phyloP scores from a whole-genome alignment of 2,888 invertebrate genomes.

The Tinea trinotella region DNA sequence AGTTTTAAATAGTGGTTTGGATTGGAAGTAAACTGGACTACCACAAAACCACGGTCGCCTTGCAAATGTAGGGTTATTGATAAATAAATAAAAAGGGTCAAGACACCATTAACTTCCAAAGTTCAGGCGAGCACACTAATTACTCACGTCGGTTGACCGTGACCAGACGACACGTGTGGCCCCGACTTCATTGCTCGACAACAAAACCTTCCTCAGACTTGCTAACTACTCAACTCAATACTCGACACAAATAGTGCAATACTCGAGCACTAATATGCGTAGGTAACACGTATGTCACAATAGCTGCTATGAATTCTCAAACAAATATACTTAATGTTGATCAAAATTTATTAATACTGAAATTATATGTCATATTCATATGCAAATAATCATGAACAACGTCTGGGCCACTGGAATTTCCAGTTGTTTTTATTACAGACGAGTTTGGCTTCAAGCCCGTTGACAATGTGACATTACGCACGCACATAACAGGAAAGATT shows the following conservation, averaged over 20 bases:
- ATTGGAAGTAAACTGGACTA: no score
- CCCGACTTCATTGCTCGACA: slow-evolving; percentile 32
- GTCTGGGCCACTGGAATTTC: slow-evolving; percentile 1
- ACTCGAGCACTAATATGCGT: slow-evolving; percentile 18
- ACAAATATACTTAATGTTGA: not conserved
- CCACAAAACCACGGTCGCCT: no score
- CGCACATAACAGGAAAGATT: slow-evolving; percentile 6
- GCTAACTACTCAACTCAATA: slow-evolving; percentile 18
- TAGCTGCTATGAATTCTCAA: not conserved
- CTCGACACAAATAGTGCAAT: slow-evolving; percentile 18
- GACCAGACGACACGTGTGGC: slow-evolving; percentile 52
- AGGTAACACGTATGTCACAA: not conserved
- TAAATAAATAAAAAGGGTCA: not conserved
- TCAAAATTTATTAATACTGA: not conserved
- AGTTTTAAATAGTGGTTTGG: no score
- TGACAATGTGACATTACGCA: slow-evolving; percentile 17
- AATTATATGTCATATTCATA: not conserved
- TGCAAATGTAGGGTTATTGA: no score
- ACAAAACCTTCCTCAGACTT: slow-evolving; percentile 26
- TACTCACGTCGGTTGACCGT: slow-evolving; percentile 36
- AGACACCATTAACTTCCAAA: not conserved
- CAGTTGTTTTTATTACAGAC: slow-evolving; percentile 13
- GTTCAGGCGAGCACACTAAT: slow-evolving; percentile 1
- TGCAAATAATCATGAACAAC: not conserved
- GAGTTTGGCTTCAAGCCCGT: slow-evolving; percentile 4